A percentile compares a stretch with the other conserved stretches of the same genome.
Evolutionary conservation across 2,797 vertebrate species (phyloP).

Genomic region (Brotogeris chrysoptera): DNA sequence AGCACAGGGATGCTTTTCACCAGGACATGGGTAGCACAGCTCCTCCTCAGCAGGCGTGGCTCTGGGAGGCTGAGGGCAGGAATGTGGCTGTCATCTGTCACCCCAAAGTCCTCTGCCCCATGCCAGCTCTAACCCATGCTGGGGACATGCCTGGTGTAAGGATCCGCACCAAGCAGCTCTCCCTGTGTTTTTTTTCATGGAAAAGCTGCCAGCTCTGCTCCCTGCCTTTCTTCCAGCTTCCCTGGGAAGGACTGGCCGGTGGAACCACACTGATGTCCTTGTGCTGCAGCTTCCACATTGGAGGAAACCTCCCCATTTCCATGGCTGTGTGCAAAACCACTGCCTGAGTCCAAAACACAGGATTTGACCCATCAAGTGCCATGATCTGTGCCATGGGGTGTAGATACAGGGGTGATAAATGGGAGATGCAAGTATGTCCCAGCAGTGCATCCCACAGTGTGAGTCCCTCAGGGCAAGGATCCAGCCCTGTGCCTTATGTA

Average conservation of each 20-base stretch:
- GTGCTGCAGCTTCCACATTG: fast-evolving
- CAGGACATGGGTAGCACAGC: fast-evolving
- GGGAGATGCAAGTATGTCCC: neutral
- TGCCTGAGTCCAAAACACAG: neutral
- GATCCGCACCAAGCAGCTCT: neutral
- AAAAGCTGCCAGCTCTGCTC: neutral
- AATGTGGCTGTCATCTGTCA: neutral
- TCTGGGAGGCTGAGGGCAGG: neutral
- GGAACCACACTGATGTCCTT: neutral
- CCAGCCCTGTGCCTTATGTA: fast-evolving
- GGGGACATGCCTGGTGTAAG: neutral
- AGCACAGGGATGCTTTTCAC: neutral
- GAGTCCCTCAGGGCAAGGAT: neutral
- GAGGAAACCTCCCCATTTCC: neutral
- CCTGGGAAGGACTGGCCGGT: neutral
- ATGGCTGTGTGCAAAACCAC: neutral
- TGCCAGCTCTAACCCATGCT: fast-evolving
- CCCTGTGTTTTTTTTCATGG: neutral
- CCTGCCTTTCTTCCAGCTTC: neutral
- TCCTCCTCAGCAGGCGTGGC: neutral
- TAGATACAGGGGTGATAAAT: fast-evolving
- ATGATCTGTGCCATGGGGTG: fast-evolving
- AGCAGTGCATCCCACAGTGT: fast-evolving
- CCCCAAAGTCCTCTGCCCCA: neutral
- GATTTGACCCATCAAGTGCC: neutral